Evolutionary conservation across 2,888 invertebrate genomes (phyloP), one percentile per base, ranked within the genome.

Genomic region (Cantharis flavilabris): DNA sequence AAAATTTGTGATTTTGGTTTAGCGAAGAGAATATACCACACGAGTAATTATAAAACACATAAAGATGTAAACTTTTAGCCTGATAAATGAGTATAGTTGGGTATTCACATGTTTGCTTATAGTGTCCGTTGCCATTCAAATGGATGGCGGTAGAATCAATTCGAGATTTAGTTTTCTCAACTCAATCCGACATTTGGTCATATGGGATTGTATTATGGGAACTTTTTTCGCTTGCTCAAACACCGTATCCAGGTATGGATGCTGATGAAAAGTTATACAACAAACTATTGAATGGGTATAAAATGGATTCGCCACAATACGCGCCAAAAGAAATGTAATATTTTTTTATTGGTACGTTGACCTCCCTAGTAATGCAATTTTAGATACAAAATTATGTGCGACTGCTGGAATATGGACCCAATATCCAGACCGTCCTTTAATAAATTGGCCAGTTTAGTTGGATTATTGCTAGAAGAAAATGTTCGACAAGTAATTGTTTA

Each of bases 1-100:
- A 98, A 98, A 88, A 98, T 98, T 82, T 98, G 98, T 86, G 98
- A 98, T 88, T 98, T 98, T 88, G 98, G 98, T 10, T 89, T 98
- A 75, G 97, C 98, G 0, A 95, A 96, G 84, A 96, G 95, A 83
- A 95, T 97, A 91, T 95, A 95, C 85, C 96, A 96, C 26, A 26
- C 26, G 85, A 95, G 93, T 75, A 96, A 97, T 89, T 98, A 98
- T 86, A 93, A 95, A 84, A 97, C 97, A 87, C 94, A 96, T 86
- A 95, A 95, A 85, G 94, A 95, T 86, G 94, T 94, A 89, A 91
- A 92, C 30, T 16, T 67, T 71, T n/a, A 1, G 1, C 1, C 20
- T 2, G 1, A 3, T 20, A 20, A 20, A 20, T 20, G 20, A 16
- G 16, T 20, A 20, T 20, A 3, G 20, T 20, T 20, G 20, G 3